Percentiles rank a stretch among this genome's conserved stretches.
Evolutionary conservation across 2,797 vertebrate genomes (phyloP).

Genomic region (Diceros bicornis): DNA sequence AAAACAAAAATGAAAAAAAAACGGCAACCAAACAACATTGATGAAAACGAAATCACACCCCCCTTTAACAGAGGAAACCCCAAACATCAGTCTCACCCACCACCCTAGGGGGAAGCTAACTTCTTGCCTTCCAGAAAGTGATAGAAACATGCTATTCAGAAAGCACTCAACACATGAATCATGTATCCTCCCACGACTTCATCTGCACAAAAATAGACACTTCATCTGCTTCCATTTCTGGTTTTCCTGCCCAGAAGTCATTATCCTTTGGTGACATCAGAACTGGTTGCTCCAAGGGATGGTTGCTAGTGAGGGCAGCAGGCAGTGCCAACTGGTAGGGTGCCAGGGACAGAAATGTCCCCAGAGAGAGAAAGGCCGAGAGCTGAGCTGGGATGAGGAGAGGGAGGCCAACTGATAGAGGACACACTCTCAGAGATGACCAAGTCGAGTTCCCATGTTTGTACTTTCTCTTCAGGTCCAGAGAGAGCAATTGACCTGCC

Average conservation of each 20-base stretch:
- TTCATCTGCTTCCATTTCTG: conserved; percentile 64
- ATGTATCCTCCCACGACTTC: conserved; percentile 49
- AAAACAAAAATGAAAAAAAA: neutral
- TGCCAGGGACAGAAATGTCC: neutral
- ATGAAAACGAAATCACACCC: neutral
- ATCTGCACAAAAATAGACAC: conserved; percentile 71
- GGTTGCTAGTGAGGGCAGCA: neutral
- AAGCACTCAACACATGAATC: conserved; percentile 63
- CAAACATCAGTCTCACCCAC: conserved; percentile 27
- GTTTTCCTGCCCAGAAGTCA: conserved; percentile 74
- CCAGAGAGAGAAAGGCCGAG: neutral
- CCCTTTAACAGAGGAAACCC: conserved; percentile 43
- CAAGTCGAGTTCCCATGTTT: neutral
- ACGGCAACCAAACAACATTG: neutral
- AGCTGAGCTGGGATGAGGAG: neutral
- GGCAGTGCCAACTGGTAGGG: neutral
- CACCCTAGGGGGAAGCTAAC: conserved; percentile 13
- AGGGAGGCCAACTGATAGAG: neutral
- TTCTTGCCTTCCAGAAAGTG: conserved; percentile 73
- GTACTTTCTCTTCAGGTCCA: neutral
- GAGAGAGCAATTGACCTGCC: neutral
- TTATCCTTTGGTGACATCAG: conserved; percentile 63
- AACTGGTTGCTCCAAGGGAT: conserved; percentile 28
- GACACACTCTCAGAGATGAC: neutral
- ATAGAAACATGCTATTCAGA: conserved; percentile 47